These are phyloP conservation scores for Drosophila suzukii DNA, from an alignment of 1,140 invertebrate genomes.

Conservation along the genomic window DNA sequence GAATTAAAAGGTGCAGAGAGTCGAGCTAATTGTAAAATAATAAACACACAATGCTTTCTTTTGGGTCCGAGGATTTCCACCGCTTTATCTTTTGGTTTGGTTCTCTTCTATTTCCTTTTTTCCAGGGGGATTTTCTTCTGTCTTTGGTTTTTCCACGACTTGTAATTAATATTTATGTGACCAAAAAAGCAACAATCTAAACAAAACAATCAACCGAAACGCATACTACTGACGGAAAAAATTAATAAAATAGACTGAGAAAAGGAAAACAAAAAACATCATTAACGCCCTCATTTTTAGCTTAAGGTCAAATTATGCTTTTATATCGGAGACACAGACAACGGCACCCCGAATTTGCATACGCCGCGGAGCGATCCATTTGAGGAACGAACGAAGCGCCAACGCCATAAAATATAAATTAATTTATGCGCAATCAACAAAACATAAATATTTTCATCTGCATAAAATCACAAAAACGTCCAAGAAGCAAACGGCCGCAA, in stretches of 20 bases:
- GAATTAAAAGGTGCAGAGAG: conserved; percentile 62
- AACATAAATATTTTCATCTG: conserved; percentile 83
- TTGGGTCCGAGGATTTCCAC: conserved; percentile 25
- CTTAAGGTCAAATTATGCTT: conserved; percentile 83
- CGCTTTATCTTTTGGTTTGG: conserved; percentile 24
- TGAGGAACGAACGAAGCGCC: conserved; percentile 77
- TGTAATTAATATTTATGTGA: conserved; percentile 78
- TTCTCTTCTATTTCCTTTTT: conserved; percentile 1
- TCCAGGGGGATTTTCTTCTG: conserved; percentile 20
- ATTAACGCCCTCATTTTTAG: conserved; percentile 81
- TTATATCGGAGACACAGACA: conserved; percentile 63
- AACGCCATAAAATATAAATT: conserved; percentile 83
- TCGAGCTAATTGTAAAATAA: conserved; percentile 49
- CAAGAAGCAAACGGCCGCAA: conserved; percentile 70
- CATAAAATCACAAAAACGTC: conserved; percentile 78
- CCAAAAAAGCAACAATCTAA: conserved; percentile 62
- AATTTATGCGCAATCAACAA: conserved; percentile 83
- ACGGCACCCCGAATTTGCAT: conserved; percentile 63
- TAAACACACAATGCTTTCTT: conserved; percentile 25
- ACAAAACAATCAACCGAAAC: conserved; percentile 48
- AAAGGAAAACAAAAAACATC: conserved; percentile 73
- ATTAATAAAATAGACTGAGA: conserved; percentile 55
- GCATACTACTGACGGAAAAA: conserved; percentile 39
- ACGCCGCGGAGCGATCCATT: conserved; percentile 68
- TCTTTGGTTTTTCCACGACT: conserved; percentile 49